phyloP scores from a whole-genome alignment of 2,113 vertebrate genomes.

The Chloebia gouldiae region DNA sequence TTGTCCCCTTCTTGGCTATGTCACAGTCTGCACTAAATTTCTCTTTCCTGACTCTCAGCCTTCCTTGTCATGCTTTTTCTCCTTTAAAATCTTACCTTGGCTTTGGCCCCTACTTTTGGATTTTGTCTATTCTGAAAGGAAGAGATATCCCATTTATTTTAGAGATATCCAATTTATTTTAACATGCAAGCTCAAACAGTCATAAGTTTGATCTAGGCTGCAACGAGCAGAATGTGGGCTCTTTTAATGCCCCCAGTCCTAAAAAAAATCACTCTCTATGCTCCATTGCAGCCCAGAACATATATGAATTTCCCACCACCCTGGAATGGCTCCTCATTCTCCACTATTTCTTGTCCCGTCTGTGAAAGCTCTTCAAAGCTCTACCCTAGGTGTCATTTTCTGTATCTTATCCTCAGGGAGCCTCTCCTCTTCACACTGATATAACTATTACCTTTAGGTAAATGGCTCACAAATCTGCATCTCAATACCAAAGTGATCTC shows the following conservation, averaged over 20 bases:
- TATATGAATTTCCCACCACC: not conserved
- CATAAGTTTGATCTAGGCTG: not conserved
- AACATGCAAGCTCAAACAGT: not conserved
- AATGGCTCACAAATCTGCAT: slow-evolving; percentile 42
- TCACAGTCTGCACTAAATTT: not conserved
- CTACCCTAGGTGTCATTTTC: not conserved
- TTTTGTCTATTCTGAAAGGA: not conserved
- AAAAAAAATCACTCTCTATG: not conserved
- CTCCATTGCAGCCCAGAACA: not conserved
- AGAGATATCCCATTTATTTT: not conserved
- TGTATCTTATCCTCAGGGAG: slow-evolving; percentile 36
- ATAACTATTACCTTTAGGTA: slow-evolving; percentile 21
- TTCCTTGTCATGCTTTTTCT: not conserved
- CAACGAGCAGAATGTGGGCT: not conserved
- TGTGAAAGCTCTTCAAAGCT: slow-evolving; percentile 45
- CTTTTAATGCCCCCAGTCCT: not conserved
- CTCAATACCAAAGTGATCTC: slow-evolving; percentile 31
- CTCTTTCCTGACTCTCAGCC: not conserved
- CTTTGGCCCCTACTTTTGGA: not conserved
- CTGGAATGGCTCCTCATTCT: not conserved
- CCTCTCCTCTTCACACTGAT: slow-evolving; percentile 25
- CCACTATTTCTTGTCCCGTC: not conserved
- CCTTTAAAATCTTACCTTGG: not conserved
- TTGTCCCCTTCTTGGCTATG: not conserved
- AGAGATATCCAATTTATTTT: not conserved